Conservation (phyloP, 2,888 invertebrate genomes). For the Folsomia manolachei region DNA sequence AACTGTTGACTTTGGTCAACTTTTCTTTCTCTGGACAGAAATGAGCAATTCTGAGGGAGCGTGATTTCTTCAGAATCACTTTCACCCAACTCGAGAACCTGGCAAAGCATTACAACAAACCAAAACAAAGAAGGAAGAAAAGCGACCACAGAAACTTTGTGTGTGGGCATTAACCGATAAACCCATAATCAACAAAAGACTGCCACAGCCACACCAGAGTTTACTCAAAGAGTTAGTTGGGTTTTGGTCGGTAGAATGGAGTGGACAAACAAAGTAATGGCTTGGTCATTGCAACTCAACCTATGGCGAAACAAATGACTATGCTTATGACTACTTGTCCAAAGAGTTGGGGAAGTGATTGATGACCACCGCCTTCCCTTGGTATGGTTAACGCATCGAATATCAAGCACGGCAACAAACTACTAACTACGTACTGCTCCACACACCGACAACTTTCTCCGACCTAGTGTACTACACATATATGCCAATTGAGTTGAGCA, state of each 20-base stretch:
- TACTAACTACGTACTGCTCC: background rate
- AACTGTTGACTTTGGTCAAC: background rate
- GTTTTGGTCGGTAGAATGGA: background rate
- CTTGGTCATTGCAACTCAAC: background rate
- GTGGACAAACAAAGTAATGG: background rate
- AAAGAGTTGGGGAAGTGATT: background rate
- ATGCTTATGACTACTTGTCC: constrained; percentile 7
- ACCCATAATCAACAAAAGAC: background rate
- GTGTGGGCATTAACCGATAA: background rate
- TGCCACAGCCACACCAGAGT: background rate
- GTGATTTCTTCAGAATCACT: background rate
- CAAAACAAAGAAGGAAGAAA: no score
- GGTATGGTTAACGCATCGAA: constrained; percentile 5
- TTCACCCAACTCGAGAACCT: background rate
- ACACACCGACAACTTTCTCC: background rate
- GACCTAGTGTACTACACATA: no score
- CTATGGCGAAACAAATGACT: constrained; percentile 5
- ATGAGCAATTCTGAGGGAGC: background rate
- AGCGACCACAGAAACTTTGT: no score
- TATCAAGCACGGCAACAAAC: background rate
- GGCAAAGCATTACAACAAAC: no score
- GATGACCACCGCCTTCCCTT: no score
- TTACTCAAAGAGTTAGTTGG: background rate
- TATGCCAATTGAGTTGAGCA: no score
- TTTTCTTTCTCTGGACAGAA: no score